Conservation (phyloP, 1,140 invertebrate genomes). For the Medauroidea extradentata region DNA sequence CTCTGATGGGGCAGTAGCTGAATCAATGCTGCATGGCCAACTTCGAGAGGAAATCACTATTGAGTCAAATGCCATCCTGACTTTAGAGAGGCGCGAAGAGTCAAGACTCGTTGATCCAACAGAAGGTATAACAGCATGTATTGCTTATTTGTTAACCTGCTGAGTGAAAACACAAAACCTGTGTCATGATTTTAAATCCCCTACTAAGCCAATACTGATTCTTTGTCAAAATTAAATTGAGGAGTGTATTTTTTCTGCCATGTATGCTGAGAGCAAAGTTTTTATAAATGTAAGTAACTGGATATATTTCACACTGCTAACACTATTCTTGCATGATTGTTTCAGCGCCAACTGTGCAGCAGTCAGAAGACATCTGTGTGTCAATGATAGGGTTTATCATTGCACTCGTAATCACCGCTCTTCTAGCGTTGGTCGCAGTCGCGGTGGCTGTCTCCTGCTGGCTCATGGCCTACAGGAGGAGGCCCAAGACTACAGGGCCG, state of each 20-base stretch:
- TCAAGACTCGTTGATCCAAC: constrained; percentile 56
- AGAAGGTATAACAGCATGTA: constrained; percentile 63
- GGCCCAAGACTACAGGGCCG: constrained; percentile 78
- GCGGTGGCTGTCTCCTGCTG: constrained; percentile 92
- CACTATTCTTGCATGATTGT: constrained; percentile 16
- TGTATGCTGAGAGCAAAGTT: background rate
- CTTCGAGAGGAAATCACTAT: constrained; percentile 90
- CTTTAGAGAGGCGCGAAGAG: constrained; percentile 77
- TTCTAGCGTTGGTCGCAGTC: constrained; percentile 86
- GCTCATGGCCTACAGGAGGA: constrained; percentile 86
- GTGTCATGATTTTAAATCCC: background rate
- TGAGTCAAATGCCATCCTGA: constrained; percentile 85
- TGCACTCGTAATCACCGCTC: constrained; percentile 83
- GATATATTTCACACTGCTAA: background rate
- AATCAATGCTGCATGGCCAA: constrained; percentile 67
- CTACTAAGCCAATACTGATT: background rate
- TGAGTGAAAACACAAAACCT: too few relatives aligned
- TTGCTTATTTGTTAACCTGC: constrained; percentile 5
- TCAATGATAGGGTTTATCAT: constrained; percentile 90
- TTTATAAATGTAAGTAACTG: background rate
- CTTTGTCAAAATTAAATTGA: background rate
- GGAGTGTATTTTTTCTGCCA: background rate
- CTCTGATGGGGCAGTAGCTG: constrained; percentile 53
- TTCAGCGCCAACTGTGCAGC: constrained; percentile 59
- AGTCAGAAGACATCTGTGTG: constrained; percentile 83